phyloP scores from a whole-genome alignment of 1,140 invertebrate species.

The Proctacanthus coquilletti region DNA sequence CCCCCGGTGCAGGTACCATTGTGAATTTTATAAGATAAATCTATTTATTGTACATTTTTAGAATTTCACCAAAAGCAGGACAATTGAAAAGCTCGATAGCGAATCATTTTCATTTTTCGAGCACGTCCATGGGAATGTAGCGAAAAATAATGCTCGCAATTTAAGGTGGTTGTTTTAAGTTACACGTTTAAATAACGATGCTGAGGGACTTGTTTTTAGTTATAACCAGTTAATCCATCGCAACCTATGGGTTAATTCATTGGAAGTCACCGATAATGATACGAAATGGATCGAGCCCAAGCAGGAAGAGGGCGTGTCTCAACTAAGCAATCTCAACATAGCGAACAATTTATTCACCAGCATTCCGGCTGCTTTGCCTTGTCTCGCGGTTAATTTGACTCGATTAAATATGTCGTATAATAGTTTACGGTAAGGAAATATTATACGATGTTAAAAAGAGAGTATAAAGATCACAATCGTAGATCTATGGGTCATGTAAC shows the following conservation, averaged over 20 bases:
- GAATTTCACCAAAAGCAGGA: too few relatives aligned
- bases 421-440: constrained; percentile 36
- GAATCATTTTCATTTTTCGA: constrained; percentile 15
- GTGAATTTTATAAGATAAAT: not conserved
- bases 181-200: too few relatives aligned
- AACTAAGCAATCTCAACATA: constrained; percentile 63
- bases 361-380: constrained; percentile 76
- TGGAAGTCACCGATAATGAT: constrained; percentile 54
- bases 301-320: constrained; percentile 35
- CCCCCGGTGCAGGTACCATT: constrained; percentile 26
- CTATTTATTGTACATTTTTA: not conserved
- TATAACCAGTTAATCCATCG: constrained; percentile 40
- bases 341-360: constrained; percentile 80
- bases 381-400: constrained; percentile 70
- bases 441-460: constrained; percentile 1
- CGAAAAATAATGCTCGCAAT: constrained; percentile 13
- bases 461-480: constrained; percentile 1
- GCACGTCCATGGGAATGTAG: too few relatives aligned
- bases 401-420: constrained; percentile 87
- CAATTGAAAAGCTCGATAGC: constrained; percentile 21
- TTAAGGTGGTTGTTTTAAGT: too few relatives aligned
- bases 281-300: constrained; percentile 29
- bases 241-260: constrained; percentile 53
- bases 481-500: constrained; percentile 76
- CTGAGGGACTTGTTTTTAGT: too few relatives aligned